A percentile compares a stretch with the other conserved stretches of the same genome.
These are phyloP conservation scores for Vimba vimba DNA, from an alignment of 2,113 vertebrate species.

Conservation along the genomic window DNA sequence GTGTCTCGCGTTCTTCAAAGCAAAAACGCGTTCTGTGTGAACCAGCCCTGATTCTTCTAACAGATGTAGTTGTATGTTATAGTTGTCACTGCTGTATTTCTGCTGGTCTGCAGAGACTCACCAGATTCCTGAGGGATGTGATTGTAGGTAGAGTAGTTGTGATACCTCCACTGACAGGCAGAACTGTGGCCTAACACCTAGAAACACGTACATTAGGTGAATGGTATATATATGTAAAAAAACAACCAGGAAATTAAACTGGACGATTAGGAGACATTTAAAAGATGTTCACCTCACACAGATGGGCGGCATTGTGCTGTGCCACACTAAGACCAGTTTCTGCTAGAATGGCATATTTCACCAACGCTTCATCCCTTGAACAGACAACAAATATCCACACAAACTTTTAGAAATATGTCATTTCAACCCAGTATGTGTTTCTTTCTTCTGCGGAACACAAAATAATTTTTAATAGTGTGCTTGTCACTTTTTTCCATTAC, in stretches of 20 bases:
- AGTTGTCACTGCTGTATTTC: background rate
- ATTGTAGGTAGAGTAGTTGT: conserved; percentile 88
- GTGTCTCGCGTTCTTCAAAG: no score
- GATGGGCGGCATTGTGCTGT: conserved; percentile 89
- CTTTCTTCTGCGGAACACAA: background rate
- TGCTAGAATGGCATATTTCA: conserved; percentile 87
- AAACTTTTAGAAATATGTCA: background rate
- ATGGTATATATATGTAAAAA: background rate
- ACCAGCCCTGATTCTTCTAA: no score
- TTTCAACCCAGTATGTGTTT: background rate
- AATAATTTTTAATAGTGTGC: background rate
- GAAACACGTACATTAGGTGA: conserved; percentile 19
- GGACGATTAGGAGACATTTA: background rate
- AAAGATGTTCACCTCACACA: conserved; percentile 64
- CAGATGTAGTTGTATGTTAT: background rate
- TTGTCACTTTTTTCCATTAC: background rate
- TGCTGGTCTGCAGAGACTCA: conserved; percentile 67
- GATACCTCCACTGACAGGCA: conserved; percentile 89
- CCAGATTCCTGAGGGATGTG: conserved; percentile 83
- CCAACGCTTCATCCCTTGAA: conserved; percentile 84
- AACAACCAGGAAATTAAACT: background rate
- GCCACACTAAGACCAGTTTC: conserved; percentile 91
- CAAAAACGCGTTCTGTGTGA: no score
- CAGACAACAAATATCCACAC: conserved; percentile 34
- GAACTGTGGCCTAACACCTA: conserved; percentile 81